Evolutionary conservation across 1,140 invertebrate genomes (phyloP), one percentile per base, ranked within the genome.

Genomic region (Drosophila parvula): DNA sequence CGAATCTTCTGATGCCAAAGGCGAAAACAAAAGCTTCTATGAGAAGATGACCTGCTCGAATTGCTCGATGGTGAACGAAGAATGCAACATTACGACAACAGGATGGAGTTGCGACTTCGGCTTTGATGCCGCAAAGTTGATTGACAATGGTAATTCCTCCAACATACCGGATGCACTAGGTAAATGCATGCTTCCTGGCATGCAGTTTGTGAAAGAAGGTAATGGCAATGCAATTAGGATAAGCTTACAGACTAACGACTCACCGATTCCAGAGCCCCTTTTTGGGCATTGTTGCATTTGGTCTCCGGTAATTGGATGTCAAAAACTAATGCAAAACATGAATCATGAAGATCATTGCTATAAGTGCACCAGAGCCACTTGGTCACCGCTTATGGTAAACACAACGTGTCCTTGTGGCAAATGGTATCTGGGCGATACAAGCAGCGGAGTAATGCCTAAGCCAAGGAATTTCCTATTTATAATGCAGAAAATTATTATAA

Each of bases 241-340:
- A 30, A n/a, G n/a, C 2, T 16, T 0, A 53, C 11, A 53, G 7
- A n/a, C 12, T 14, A 11, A 34, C 1, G 0, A 2, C 7, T 16
- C 10, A 0, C 4, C n/a, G 6, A 3, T 36, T 43, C 10, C n/a
- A 68, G 65, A 30, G 61, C 0, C 18, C 12, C 32, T 68, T 22
- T 9, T 14, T 14, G 30, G 60, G 0, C 30, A 18, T 27, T 68
- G 65, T 22, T 68, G 65, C 45, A 6, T 68, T 34, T 68, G 65
- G 65, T 68, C 60, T 0, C 65, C 65, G 2, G 12, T 36, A 65
- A 36, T 43, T 10, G 60, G 65, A 10, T 68, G 65, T 27, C 65
- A 68, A 43, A 68, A 68, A 27, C 9, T 68, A 0, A 65, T 22
- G 22, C 22, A 22, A 9, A n/a, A 5, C 18, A 0, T 0, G 0